A percentile compares a stretch with the other conserved stretches of the same genome.
Evolutionary conservation across 2,797 vertebrate genomes (phyloP).

Genomic region (Pristis pectinata): DNA sequence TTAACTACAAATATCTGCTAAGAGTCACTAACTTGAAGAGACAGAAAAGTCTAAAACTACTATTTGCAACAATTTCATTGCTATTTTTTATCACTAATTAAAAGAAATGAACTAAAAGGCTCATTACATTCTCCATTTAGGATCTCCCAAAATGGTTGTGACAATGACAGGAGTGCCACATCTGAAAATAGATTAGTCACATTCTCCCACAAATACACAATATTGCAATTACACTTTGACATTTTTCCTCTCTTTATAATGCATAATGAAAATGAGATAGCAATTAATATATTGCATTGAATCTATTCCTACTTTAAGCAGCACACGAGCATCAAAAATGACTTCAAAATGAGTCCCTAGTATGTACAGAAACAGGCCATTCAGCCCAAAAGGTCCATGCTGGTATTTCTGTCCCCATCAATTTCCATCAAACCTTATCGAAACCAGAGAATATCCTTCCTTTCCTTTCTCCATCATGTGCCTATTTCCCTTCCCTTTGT

Average conservation of each 20-base stretch:
- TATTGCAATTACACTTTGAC: conserved; percentile 16
- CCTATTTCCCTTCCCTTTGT: not conserved
- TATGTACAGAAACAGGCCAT: not conserved
- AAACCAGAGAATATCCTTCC: not conserved
- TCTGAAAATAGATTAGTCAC: not conserved
- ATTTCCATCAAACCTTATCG: not conserved
- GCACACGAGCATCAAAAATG: not conserved
- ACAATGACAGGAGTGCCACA: not conserved
- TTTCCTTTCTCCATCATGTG: not conserved
- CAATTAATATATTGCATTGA: not conserved
- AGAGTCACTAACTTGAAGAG: too few species aligned
- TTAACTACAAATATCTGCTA: not conserved
- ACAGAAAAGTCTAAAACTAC: not conserved
- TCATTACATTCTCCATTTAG: conserved; percentile 10
- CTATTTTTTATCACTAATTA: not conserved
- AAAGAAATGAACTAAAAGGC: not conserved
- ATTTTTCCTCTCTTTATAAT: too few species aligned
- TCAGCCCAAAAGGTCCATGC: not conserved
- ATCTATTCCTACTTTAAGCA: not conserved
- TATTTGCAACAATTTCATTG: not conserved
- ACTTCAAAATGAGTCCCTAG: not conserved
- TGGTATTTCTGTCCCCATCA: not conserved
- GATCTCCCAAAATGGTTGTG: not conserved
- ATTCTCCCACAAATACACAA: not conserved
- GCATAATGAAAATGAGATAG: not conserved